phyloP scores from a whole-genome alignment of 2,113 vertebrate species.

The Rhabdornis inornatus region DNA sequence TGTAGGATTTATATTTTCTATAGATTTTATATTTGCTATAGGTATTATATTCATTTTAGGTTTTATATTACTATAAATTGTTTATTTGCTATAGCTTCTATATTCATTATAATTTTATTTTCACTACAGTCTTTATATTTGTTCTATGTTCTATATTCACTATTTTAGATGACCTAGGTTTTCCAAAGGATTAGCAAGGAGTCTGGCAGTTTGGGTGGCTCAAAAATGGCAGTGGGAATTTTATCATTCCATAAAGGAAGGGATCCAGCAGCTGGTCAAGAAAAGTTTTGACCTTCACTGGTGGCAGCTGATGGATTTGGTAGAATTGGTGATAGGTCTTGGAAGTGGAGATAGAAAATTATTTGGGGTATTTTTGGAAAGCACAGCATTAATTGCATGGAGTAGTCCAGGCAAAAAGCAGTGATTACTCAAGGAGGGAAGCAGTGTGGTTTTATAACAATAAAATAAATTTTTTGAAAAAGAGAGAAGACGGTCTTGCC shows the following conservation, averaged over 20 bases:
- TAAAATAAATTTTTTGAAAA: background rate
- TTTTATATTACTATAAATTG: background rate
- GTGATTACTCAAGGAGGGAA: background rate
- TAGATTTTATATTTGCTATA: background rate
- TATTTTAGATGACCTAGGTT: background rate
- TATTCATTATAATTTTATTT: background rate
- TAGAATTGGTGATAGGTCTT: background rate
- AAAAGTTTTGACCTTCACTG: background rate
- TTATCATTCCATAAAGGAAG: background rate
- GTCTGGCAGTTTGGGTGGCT: background rate
- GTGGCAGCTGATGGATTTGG: background rate
- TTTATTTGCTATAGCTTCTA: background rate
- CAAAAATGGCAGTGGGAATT: background rate
- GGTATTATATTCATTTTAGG: background rate
- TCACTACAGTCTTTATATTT: background rate
- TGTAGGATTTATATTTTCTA: background rate
- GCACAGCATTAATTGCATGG: background rate
- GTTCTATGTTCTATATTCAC: rapidly evolving
- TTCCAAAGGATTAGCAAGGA: background rate
- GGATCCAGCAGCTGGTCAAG: background rate
- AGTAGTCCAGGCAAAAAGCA: background rate
- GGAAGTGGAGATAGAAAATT: background rate
- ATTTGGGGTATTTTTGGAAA: background rate
- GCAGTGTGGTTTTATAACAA: background rate
- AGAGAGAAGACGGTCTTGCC: background rate